A percentile compares a stretch with the other conserved stretches of the same genome.
These are phyloP conservation scores for Albula goreensis DNA, from an alignment of 2,113 vertebrate genomes.

Conservation along the genomic window DNA sequence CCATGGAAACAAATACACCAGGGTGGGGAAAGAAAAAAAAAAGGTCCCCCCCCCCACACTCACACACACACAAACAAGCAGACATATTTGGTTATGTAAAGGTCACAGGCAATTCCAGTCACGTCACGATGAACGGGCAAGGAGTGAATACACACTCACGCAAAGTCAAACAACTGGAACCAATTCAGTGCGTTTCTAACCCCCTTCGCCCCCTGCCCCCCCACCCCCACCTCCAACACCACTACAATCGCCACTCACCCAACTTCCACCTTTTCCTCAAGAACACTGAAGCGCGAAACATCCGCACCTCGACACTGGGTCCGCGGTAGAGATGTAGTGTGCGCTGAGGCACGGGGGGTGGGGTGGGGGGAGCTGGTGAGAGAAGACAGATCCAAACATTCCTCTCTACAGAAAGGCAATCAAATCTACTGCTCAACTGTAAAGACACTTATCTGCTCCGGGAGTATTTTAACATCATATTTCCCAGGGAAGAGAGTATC, in stretches of 20 bases:
- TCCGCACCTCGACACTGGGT: background rate
- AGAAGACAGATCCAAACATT: constrained; percentile 57
- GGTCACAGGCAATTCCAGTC: constrained; percentile 52
- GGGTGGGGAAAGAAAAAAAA: background rate
- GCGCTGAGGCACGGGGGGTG: constrained; percentile 52
- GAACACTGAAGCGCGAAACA: constrained; percentile 3
- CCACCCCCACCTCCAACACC: background rate
- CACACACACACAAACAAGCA: constrained; percentile 39
- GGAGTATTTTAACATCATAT: constrained; percentile 74
- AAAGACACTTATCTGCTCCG: constrained; percentile 76
- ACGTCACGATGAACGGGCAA: constrained; percentile 47
- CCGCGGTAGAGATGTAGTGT: background rate
- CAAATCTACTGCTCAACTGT: constrained; percentile 76
- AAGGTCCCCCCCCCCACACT: constrained; percentile 21
- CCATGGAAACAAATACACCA: constrained; percentile 29
- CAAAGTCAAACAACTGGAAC: constrained; percentile 46
- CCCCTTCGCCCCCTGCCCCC: constrained; percentile 31
- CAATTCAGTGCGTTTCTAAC: constrained; percentile 32
- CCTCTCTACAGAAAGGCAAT: constrained; percentile 69
- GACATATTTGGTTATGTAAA: constrained; percentile 58
- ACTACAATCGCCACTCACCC: background rate
- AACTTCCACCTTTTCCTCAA: background rate
- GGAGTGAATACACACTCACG: constrained; percentile 29
- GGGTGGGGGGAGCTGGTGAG: constrained; percentile 57
- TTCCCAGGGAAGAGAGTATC: constrained; percentile 71